phyloP scores from a whole-genome alignment of 2,888 invertebrate species.

The Hedya salicella region DNA sequence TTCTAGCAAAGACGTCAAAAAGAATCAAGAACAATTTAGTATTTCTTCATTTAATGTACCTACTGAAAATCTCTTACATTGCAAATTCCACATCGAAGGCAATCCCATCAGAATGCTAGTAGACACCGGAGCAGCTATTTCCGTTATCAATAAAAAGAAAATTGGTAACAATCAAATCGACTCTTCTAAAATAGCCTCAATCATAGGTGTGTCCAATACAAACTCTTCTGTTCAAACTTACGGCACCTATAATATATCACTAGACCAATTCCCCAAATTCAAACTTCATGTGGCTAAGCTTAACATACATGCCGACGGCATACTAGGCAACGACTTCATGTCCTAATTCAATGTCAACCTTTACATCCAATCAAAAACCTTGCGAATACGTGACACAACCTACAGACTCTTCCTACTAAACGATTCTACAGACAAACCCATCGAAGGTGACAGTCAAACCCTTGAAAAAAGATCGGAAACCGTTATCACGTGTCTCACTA shows the following conservation, averaged over 20 bases:
- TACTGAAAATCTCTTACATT: background rate
- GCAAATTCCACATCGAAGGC: background rate
- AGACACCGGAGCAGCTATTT: constrained; percentile 6
- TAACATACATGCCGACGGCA: background rate
- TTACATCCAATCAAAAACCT: background rate
- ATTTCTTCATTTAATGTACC: background rate
- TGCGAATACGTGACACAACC: constrained; percentile 4
- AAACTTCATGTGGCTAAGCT: constrained; percentile 1
- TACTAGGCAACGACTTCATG: constrained; percentile 1
- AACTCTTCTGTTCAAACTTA: background rate
- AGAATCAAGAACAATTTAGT: background rate
- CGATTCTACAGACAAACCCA: background rate
- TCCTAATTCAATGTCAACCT: background rate
- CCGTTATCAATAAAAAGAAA: background rate
- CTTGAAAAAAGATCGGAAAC: background rate
- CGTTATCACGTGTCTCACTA: background rate
- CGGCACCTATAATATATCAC: background rate
- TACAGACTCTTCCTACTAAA: background rate
- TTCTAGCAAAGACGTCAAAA: background rate
- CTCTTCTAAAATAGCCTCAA: background rate
- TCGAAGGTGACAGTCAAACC: background rate
- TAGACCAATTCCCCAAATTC: background rate
- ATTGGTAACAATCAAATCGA: constrained; percentile 2
- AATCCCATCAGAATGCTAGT: background rate
- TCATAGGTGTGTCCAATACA: constrained; percentile 2